Evolutionary conservation across 2,797 vertebrate species (phyloP), one percentile per base, ranked within the genome.

Genomic region (Botia kubotai): DNA sequence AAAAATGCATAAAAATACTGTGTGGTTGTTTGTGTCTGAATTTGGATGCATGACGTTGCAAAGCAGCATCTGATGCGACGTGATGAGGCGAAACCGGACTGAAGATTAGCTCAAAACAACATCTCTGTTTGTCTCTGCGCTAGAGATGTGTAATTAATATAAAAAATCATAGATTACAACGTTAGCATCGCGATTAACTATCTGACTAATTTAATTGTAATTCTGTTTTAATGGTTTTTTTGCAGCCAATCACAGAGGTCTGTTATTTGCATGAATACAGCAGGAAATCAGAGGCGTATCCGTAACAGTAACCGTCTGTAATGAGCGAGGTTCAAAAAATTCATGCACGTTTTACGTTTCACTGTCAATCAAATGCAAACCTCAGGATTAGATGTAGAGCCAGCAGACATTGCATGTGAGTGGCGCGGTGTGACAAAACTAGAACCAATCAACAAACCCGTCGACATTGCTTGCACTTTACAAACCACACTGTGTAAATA

Each of bases 81-180:
- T 62, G 67, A 79, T 71, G 77, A 79, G 57, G 67, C 43, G 13
- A 71, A 63, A 46, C 68, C n/a, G 29, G 77, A 71, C 55, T 62
- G 57, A 71, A 29, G 55, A 72, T 71, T 79, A 63, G 68, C 26
- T 63, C 57, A 39, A 52, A 79, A 72, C 68, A 50, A 70, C 21
- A 60, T 65, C 62, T 65, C 29, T 36, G 33, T 11, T 43, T 8
- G 60, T 12, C 52, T 77, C 1, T 58, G 12, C 16, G 52, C 52
- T 48, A 43, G 11, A 6, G 39, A 21, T 62, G 60, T 14, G 23
- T 63, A 63, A 63, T 63, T 63, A 63, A 63, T 63, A 63, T 33
- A 60, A 12, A 57, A n/a, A n/a, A n/a, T n/a, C n/a, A n/a, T n/a
- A 21, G 57, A 58, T 58, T 21, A 23, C 57, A 16, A 58, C 23